Evolutionary conservation across 2,888 invertebrate genomes (phyloP), one percentile per base, ranked within the genome.

Genomic region (Agelastica alni): DNA sequence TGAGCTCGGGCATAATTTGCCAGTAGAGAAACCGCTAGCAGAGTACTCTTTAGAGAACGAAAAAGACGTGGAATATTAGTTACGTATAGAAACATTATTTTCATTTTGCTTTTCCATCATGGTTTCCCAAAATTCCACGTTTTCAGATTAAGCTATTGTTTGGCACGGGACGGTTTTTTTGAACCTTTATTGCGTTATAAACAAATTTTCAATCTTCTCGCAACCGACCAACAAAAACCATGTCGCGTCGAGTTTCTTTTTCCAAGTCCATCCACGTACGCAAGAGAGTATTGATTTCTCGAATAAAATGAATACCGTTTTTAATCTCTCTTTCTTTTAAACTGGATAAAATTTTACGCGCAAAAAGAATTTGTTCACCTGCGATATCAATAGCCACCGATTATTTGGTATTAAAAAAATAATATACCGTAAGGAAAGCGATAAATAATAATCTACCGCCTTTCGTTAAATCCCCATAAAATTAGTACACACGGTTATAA

Each of bases 391-490:
- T 1, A 7, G 0, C 2, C 0, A n/a, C n/a, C n/a, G n/a, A n/a
- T n/a, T 2, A 3, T 26, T 26, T 9, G 26, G 26, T 26, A 26
- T 7, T 26, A 26, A 26, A 7, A 7, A 26, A 26, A 26, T 26
- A 26, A 2, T 26, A 26, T 7, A 22, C 22, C 4, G 4, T 22
- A 22, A 1, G 7, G 1, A 3, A 13, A 20, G 22, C 14, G 32
- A 45, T 32, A 45, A 45, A 22, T 42, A n/a, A 47, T 49, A 18
- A 22, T 10, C 20, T 28, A 5, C 26, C 5, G 36, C 18, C 43
- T 46, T 43, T 43, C 46, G 46, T 51, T 53, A 54, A 52, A 45
- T 42, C 48, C 43, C 57, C 55, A 55, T 46, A 43, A 52, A 57
- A 57, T 57, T 53, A 54, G 34, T 44, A 48, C 36, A n/a, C n/a